These are phyloP conservation scores for Shargacucullia verbasci DNA, from an alignment of 2,888 invertebrate species.

Conservation along the genomic window DNA sequence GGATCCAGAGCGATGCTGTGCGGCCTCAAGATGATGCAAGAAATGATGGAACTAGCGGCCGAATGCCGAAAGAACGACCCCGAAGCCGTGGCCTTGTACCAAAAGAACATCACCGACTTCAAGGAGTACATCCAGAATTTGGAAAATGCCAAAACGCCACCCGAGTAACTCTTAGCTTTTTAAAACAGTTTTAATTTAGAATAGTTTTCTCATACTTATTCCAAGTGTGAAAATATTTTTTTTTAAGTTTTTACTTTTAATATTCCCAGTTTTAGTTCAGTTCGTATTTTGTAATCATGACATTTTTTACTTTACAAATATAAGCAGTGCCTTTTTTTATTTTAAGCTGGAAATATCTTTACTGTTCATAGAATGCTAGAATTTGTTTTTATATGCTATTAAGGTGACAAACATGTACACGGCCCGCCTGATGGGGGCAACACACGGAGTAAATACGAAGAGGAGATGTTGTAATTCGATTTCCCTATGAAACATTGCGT, in stretches of 20 bases:
- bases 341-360: neutral
- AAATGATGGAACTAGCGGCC: slow-evolving; percentile 45
- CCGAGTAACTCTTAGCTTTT: slow-evolving; percentile 35
- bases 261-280: slow-evolving; percentile 29
- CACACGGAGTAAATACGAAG: too few relatives aligned
- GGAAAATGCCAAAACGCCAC: slow-evolving; percentile 21
- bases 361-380: too few relatives aligned
- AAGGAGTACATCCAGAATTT: slow-evolving; percentile 32
- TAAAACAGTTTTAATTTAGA: slow-evolving; percentile 16
- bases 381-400: too few relatives aligned
- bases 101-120: slow-evolving; percentile 22
- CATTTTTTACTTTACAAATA: slow-evolving; percentile 31
- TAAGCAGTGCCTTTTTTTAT: slow-evolving; percentile 24
- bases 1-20: slow-evolving; percentile 32
- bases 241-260: slow-evolving; percentile 42
- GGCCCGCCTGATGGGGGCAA: too few relatives aligned
- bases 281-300: slow-evolving; percentile 40
- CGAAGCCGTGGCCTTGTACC: slow-evolving; percentile 13
- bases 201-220: slow-evolving; percentile 14
- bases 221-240: slow-evolving; percentile 22
- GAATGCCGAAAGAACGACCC: slow-evolving; percentile 37
- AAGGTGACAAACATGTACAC: too few relatives aligned
- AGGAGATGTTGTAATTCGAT: too few relatives aligned
- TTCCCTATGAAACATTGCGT: too few relatives aligned
- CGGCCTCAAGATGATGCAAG: slow-evolving; percentile 39